These are phyloP conservation scores for Drosophila carrolli DNA, from an alignment of 1,140 invertebrate species.

Conservation along the genomic window DNA sequence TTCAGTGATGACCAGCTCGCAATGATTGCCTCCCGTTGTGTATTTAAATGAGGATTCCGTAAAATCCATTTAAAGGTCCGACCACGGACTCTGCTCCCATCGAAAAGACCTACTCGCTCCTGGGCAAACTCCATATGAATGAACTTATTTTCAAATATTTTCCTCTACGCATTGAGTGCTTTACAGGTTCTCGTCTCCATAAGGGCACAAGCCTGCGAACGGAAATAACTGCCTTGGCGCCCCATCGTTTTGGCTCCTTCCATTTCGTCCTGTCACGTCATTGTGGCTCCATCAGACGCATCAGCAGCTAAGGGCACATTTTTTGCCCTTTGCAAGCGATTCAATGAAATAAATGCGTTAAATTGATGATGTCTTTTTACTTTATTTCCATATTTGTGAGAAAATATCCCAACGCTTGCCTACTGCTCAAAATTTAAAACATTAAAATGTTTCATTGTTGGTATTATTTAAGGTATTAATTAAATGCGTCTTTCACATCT, in stretches of 20 bases:
- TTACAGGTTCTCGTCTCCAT: slow-evolving; percentile 48
- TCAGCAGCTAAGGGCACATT: slow-evolving; percentile 15
- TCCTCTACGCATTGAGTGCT: slow-evolving; percentile 57
- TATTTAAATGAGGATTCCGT: slow-evolving; percentile 73
- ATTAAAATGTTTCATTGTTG: slow-evolving; percentile 13
- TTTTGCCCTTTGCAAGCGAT: slow-evolving; percentile 4
- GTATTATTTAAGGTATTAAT: slow-evolving; percentile 1
- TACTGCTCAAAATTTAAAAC: slow-evolving; percentile 30
- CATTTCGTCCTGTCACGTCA: slow-evolving; percentile 34
- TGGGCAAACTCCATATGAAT: slow-evolving; percentile 52
- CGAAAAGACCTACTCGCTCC: neutral
- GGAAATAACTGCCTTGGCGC: slow-evolving; percentile 58
- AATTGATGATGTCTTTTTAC: slow-evolving; percentile 22
- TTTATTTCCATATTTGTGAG: neutral
- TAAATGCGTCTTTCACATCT: slow-evolving; percentile 7
- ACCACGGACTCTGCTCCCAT: slow-evolving; percentile 22
- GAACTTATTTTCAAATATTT: slow-evolving; percentile 75
- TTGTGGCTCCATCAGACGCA: slow-evolving; percentile 35
- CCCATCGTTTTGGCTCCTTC: slow-evolving; percentile 40
- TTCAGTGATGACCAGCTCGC: neutral
- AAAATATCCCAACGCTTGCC: neutral
- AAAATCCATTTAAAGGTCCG: slow-evolving; percentile 73
- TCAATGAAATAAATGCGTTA: slow-evolving; percentile 42
- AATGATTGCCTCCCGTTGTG: slow-evolving; percentile 43
- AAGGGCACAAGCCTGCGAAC: slow-evolving; percentile 10